These are phyloP conservation scores for Phalera bucephala DNA, from an alignment of 2,888 invertebrate species.

Conservation along the genomic window DNA sequence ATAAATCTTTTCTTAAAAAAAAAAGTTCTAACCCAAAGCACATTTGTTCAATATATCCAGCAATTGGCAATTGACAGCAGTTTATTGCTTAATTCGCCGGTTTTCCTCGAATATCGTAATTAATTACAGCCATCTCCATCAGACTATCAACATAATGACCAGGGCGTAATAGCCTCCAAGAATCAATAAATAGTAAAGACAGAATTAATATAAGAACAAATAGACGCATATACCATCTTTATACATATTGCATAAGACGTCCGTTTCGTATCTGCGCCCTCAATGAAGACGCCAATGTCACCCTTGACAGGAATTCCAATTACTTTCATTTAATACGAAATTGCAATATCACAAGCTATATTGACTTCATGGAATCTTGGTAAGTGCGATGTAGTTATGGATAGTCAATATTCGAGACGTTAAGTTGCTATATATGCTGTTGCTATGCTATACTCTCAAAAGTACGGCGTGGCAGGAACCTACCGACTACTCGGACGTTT, in stretches of 20 bases:
- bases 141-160: conserved; percentile 19
- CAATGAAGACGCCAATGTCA: conserved; percentile 60
- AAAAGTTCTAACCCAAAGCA: no score
- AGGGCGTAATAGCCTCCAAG: conserved; percentile 23
- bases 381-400: background rate
- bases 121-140: conserved; percentile 5
- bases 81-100: background rate
- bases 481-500: no score
- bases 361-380: background rate
- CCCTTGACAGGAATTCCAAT: conserved; percentile 60
- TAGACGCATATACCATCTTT: conserved; percentile 25
- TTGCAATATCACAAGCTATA: conserved; percentile 30
- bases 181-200: conserved; percentile 27
- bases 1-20: no score
- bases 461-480: no score
- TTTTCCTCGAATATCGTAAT: background rate
- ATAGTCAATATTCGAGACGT: background rate
- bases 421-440: no score
- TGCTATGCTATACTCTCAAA: no score
- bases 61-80: background rate
- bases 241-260: conserved; percentile 51
- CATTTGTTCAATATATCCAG: no score
- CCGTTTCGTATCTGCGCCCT: conserved; percentile 27
- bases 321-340: conserved; percentile 53
- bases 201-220: conserved; percentile 32